A percentile compares a stretch with the other conserved stretches of the same genome.
phyloP scores from a whole-genome alignment of 2,113 vertebrate genomes.

The Sciurus niger region DNA sequence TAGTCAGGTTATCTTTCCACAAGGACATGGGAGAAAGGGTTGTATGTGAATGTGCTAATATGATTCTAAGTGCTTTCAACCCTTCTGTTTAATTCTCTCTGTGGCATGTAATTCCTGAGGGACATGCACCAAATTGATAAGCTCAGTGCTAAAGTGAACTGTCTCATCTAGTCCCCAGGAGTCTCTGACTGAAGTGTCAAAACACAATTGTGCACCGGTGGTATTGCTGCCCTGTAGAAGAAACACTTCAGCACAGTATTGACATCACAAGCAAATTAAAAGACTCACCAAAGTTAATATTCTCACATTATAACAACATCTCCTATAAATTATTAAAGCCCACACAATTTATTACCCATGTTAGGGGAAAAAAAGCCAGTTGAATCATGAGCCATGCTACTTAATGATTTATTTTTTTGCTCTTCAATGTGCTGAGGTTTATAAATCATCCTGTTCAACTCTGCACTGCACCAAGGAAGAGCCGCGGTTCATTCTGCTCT shows the following conservation, averaged over 20 bases:
- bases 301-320: conserved; percentile 82
- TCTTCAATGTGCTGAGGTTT: conserved; percentile 77
- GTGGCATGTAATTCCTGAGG: conserved; percentile 69
- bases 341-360: conserved; percentile 82
- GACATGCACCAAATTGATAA: conserved; percentile 71
- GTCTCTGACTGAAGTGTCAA: conserved; percentile 71
- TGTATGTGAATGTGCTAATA: conserved; percentile 71
- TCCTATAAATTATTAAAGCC: conserved; percentile 82
- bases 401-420: conserved; percentile 81
- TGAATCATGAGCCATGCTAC: conserved; percentile 77
- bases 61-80: conserved; percentile 73
- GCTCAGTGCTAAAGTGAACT: conserved; percentile 62
- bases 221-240: background rate
- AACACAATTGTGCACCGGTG: background rate
- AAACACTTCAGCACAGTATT: conserved; percentile 51
- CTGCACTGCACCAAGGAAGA: conserved; percentile 66
- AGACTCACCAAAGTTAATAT: conserved; percentile 82
- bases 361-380: conserved; percentile 52
- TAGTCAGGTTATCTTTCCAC: conserved; percentile 46
- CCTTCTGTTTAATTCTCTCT: conserved; percentile 70
- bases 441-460: conserved; percentile 81
- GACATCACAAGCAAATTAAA: conserved; percentile 79
- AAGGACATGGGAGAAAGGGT: background rate
- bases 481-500: conserved; percentile 49
- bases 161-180: conserved; percentile 64